A percentile compares a stretch with the other conserved stretches of the same genome.
phyloP scores from a whole-genome alignment of 2,113 vertebrate species.

The Suncus etruscus region DNA sequence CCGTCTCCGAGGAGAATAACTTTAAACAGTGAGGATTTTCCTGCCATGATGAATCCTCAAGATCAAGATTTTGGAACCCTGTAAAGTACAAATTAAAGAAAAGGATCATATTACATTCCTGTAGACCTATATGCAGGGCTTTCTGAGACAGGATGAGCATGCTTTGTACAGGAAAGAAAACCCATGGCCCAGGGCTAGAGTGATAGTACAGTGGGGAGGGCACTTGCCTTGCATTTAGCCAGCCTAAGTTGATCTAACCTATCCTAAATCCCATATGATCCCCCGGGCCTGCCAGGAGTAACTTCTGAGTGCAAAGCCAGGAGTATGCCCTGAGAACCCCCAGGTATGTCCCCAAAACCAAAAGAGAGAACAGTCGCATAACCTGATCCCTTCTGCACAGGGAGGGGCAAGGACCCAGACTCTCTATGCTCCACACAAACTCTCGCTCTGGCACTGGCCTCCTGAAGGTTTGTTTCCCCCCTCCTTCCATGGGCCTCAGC shows the following conservation, averaged over 20 bases:
- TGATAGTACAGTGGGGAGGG: too few relatives aligned
- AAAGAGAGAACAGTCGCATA: too few relatives aligned
- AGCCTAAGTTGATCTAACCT: too few relatives aligned
- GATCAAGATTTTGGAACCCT: slow-evolving; percentile 80
- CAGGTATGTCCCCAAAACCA: too few relatives aligned
- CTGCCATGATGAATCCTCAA: slow-evolving; percentile 88
- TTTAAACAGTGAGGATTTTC: slow-evolving; percentile 96
- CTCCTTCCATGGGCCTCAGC: neutral
- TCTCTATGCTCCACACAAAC: neutral
- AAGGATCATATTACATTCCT: slow-evolving; percentile 49
- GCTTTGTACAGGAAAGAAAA: neutral
- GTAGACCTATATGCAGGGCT: neutral
- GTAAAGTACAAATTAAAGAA: slow-evolving; percentile 70
- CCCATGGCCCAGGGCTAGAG: neutral
- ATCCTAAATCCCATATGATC: too few relatives aligned
- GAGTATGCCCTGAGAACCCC: too few relatives aligned
- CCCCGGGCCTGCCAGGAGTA: too few relatives aligned
- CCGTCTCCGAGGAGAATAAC: slow-evolving; percentile 97
- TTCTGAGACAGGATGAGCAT: neutral
- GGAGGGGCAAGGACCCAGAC: neutral
- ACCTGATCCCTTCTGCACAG: slow-evolving; percentile 6
- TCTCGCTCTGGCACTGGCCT: fast-evolving
- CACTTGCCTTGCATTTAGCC: too few relatives aligned
- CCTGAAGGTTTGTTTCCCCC: neutral
- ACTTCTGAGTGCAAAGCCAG: too few relatives aligned